A percentile compares a stretch with the other conserved stretches of the same genome.
phyloP scores from a whole-genome alignment of 2,888 invertebrate species.

The Melanotus villosus region DNA sequence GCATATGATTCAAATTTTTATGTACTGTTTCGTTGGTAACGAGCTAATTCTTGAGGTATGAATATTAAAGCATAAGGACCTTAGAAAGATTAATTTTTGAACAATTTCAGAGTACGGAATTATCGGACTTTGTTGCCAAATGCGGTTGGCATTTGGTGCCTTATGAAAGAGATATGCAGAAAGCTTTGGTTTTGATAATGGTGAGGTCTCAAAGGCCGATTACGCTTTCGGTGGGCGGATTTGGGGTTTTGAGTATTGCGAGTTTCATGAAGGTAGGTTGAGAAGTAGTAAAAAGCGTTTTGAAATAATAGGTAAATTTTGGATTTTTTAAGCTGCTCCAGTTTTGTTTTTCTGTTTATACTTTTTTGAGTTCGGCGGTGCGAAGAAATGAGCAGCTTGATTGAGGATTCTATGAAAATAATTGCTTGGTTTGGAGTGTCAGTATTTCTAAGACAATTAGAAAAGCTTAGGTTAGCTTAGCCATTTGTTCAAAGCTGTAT shows the following conservation, averaged over 20 bases:
- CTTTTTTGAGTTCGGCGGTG: not conserved
- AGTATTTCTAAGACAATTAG: too few species aligned
- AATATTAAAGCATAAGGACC: not conserved
- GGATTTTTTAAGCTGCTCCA: not conserved
- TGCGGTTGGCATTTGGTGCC: not conserved
- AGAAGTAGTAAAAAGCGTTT: too few species aligned
- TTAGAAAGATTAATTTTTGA: too few species aligned
- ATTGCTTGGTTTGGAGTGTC: not conserved
- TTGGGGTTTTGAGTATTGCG: not conserved
- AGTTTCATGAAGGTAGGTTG: not conserved
- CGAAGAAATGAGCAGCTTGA: not conserved
- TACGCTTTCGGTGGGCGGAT: not conserved
- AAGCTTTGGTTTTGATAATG: not conserved
- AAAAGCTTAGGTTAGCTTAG: too few species aligned
- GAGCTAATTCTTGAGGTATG: not conserved
- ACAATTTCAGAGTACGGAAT: not conserved
- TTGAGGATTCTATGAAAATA: not conserved
- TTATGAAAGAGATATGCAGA: not conserved
- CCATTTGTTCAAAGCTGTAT: too few species aligned
- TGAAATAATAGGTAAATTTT: not conserved
- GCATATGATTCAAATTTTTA: not conserved
- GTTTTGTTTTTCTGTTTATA: slow-evolving; percentile 1
- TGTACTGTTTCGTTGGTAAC: not conserved
- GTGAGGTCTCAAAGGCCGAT: not conserved
- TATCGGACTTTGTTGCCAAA: not conserved